These are phyloP conservation scores for Xenopus petersii DNA, from an alignment of 2,797 vertebrate genomes.

Conservation along the genomic window DNA sequence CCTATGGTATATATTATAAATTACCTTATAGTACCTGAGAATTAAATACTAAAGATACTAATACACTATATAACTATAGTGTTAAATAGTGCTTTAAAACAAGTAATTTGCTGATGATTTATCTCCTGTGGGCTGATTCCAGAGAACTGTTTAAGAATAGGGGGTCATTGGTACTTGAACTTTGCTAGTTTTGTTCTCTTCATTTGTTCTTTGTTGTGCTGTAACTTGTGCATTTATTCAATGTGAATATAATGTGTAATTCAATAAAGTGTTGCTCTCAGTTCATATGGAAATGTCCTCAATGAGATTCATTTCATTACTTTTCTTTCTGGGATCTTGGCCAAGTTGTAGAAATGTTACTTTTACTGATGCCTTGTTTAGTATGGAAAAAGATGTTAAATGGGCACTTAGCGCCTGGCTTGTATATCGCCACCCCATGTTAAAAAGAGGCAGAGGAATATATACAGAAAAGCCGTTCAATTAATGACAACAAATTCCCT, in stretches of 20 bases:
- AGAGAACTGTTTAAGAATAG: too few species aligned
- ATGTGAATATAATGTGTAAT: neutral
- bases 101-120: too few species aligned
- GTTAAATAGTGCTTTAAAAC: too few species aligned
- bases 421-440: neutral
- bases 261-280: neutral
- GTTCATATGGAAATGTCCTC: neutral
- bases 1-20: too few species aligned
- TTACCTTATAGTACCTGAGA: too few species aligned
- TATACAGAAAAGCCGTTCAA: too few species aligned
- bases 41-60: too few species aligned
- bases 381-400: neutral
- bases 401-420: neutral
- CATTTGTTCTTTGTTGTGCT: neutral
- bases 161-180: neutral
- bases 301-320: conserved; percentile 1
- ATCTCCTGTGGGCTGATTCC: too few species aligned
- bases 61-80: too few species aligned
- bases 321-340: neutral
- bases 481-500: too few species aligned
- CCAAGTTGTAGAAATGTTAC: neutral
- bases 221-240: neutral
- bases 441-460: too few species aligned
- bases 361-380: neutral
- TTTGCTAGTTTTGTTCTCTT: neutral